phyloP scores from a whole-genome alignment of 2,797 vertebrate species.

The Crax fasciolata region DNA sequence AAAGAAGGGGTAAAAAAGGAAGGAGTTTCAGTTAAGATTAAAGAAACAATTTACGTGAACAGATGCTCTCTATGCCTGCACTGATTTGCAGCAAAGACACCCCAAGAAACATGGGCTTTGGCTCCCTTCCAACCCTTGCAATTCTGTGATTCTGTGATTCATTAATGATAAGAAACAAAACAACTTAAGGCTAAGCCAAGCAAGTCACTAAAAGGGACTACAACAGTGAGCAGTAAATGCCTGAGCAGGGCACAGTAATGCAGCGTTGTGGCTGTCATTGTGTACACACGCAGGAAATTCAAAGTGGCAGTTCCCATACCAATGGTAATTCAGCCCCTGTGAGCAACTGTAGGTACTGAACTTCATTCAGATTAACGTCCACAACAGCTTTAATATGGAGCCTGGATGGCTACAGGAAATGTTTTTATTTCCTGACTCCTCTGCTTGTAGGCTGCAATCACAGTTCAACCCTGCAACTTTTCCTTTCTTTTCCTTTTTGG shows the following conservation, averaged over 20 bases:
- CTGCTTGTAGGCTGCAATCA: background rate
- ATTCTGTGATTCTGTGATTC: too few species aligned
- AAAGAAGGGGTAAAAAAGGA: background rate
- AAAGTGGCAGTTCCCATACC: background rate
- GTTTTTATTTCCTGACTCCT: slow-evolving; percentile 2
- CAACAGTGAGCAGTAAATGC: background rate
- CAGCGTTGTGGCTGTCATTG: background rate
- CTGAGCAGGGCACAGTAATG: background rate
- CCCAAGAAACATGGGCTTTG: background rate
- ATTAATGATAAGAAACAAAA: background rate
- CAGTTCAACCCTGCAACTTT: background rate
- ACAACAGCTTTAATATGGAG: background rate
- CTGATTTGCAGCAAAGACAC: background rate
- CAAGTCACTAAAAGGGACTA: background rate
- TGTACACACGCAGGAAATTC: background rate
- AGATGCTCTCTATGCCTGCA: background rate
- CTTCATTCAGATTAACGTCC: background rate
- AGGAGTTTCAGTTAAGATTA: background rate
- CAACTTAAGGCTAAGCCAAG: background rate
- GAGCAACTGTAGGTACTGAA: background rate
- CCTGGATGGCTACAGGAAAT: background rate
- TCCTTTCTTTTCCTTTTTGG: background rate
- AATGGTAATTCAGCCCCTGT: background rate
- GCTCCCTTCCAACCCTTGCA: too few species aligned
- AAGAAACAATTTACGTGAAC: background rate